Percentiles rank a stretch among this genome's conserved stretches.
Evolutionary conservation across 2,888 invertebrate genomes (phyloP).

Genomic region (Scotopteryx bipunctaria): DNA sequence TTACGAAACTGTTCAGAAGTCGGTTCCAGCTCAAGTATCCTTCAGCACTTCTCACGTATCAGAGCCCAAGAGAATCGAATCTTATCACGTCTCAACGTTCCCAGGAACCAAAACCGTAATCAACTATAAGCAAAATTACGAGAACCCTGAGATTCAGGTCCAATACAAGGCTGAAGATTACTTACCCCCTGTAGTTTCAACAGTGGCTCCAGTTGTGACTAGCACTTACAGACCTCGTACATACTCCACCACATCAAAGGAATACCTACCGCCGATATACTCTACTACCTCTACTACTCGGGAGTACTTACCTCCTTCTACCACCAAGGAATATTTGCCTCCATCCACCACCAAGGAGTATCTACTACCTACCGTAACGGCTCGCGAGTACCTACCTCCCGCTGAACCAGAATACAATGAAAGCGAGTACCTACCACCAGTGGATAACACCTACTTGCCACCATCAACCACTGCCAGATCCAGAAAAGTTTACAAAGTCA

Average conservation of each 20-base stretch:
- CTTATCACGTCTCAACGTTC: conserved; percentile 58
- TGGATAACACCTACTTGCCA: conserved; percentile 42
- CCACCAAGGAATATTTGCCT: conserved; percentile 23
- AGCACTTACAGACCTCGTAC: conserved; percentile 61
- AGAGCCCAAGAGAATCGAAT: conserved; percentile 61
- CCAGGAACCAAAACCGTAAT: conserved; percentile 55
- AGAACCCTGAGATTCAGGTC: conserved; percentile 70
- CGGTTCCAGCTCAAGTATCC: conserved; percentile 45
- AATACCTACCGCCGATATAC: conserved; percentile 27
- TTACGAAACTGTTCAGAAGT: conserved; percentile 44
- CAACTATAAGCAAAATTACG: conserved; percentile 61
- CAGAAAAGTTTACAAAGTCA: conserved; percentile 40
- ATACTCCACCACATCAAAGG: conserved; percentile 47
- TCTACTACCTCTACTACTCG: conserved; percentile 33
- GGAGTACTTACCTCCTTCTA: conserved; percentile 41
- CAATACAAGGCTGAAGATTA: conserved; percentile 72
- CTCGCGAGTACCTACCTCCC: conserved; percentile 46
- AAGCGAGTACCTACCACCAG: conserved; percentile 27
- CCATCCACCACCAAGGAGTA: conserved; percentile 32
- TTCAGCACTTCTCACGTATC: conserved; percentile 56
- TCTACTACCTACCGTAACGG: conserved; percentile 17
- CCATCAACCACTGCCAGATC: conserved; percentile 56
- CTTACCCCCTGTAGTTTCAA: conserved; percentile 64
- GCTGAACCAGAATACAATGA: conserved; percentile 27
- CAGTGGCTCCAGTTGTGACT: conserved; percentile 48